Percentiles rank a stretch among this genome's conserved stretches.
phyloP scores from a whole-genome alignment of 2,797 vertebrate species.

The Pangasius mekongensis region DNA sequence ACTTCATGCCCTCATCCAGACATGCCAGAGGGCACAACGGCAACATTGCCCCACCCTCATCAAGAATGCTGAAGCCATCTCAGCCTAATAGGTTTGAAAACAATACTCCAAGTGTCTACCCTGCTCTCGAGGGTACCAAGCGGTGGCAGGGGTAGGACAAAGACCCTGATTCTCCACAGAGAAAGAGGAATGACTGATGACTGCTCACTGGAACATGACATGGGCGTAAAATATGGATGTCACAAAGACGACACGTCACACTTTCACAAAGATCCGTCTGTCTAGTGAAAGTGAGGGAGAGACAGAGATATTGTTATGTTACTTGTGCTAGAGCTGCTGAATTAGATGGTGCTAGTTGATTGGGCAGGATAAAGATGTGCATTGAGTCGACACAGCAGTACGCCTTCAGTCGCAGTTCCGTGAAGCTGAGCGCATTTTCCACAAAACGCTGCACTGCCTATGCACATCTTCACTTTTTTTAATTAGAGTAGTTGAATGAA shows the following conservation, averaged over 20 bases:
- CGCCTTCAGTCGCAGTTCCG: slow-evolving; percentile 8
- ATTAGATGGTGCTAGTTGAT: slow-evolving; percentile 31
- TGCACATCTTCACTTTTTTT: not conserved
- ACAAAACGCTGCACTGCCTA: not conserved
- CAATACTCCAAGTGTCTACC: slow-evolving; percentile 72
- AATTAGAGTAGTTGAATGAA: slow-evolving; percentile 11
- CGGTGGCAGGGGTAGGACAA: slow-evolving; percentile 69
- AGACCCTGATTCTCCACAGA: slow-evolving; percentile 67
- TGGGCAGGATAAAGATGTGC: slow-evolving; percentile 32
- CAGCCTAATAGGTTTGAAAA: slow-evolving; percentile 53
- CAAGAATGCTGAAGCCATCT: slow-evolving; percentile 40
- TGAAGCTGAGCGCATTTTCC: not conserved
- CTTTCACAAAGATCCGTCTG: slow-evolving; percentile 71
- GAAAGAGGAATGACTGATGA: slow-evolving; percentile 70
- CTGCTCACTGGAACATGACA: slow-evolving; percentile 64
- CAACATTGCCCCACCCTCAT: slow-evolving; percentile 33
- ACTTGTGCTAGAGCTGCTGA: slow-evolving; percentile 29
- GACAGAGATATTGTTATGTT: slow-evolving; percentile 47
- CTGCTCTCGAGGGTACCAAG: slow-evolving; percentile 73
- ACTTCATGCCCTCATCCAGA: slow-evolving; percentile 34
- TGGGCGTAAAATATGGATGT: slow-evolving; percentile 72
- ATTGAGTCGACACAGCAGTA: slow-evolving; percentile 29
- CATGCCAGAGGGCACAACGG: slow-evolving; percentile 43
- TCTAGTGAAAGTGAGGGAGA: slow-evolving; percentile 54
- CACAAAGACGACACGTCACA: slow-evolving; percentile 59